phyloP scores from a whole-genome alignment of 2,797 vertebrate genomes.

The Semaprochilodus insignis region DNA sequence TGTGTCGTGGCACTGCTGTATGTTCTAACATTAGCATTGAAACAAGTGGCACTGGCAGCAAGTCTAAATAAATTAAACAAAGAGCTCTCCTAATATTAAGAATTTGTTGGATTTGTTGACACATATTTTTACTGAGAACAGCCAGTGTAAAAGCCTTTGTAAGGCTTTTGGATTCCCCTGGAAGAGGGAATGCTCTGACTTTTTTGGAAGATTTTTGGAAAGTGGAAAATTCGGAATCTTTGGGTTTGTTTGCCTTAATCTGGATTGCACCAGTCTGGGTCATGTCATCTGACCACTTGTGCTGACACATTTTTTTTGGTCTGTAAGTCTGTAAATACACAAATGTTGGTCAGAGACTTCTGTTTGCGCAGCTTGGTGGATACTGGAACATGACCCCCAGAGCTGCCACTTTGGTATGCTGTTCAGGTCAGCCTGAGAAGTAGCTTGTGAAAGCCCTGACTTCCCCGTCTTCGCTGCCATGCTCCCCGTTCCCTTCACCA shows the following conservation, averaged over 20 bases:
- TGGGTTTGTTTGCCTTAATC: constrained; percentile 74
- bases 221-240: constrained; percentile 77
- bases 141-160: background rate
- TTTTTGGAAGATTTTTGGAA: constrained; percentile 88
- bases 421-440: constrained; percentile 74
- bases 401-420: constrained; percentile 75
- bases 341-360: constrained; percentile 91
- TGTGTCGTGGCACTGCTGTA: too few species aligned
- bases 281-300: constrained; percentile 89
- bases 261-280: constrained; percentile 74
- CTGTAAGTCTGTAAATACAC: constrained; percentile 91
- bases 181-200: constrained; percentile 93
- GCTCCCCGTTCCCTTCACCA: constrained; percentile 66
- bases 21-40: too few species aligned
- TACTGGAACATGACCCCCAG: constrained; percentile 78
- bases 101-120: too few species aligned
- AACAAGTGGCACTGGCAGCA: constrained; percentile 61
- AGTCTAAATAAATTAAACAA: constrained; percentile 79
- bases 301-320: constrained; percentile 94
- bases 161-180: constrained; percentile 80
- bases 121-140: constrained; percentile 35
- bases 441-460: constrained; percentile 76
- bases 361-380: constrained; percentile 88
- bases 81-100: too few species aligned
- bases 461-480: constrained; percentile 84